Evolutionary conservation across 2,888 invertebrate genomes (phyloP).

Genomic region (Sisyra nigra): DNA sequence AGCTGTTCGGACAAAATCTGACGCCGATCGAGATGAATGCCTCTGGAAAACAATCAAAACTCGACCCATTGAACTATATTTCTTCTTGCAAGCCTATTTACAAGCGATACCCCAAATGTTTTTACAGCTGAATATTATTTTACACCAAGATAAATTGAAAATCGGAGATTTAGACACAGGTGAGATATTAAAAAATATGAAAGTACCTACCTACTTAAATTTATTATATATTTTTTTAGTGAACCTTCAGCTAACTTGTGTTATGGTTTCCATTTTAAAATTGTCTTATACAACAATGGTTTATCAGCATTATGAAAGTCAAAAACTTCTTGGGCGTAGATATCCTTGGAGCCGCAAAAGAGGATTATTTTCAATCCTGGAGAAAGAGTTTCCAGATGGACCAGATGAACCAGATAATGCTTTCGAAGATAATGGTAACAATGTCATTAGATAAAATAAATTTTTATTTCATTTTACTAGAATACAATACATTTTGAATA

Average conservation of each 20-base stretch:
- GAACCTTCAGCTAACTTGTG: conserved; percentile 45
- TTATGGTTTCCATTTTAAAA: conserved; percentile 47
- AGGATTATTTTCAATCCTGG: conserved; percentile 11
- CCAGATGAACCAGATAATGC: neutral
- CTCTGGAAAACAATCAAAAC: conserved; percentile 40
- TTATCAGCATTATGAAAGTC: conserved; percentile 64
- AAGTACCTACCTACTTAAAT: neutral
- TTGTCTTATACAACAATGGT: conserved; percentile 53
- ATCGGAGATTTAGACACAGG: neutral
- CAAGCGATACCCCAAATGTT: conserved; percentile 61
- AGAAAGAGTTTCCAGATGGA: conserved; percentile 8
- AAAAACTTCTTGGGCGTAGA: conserved; percentile 51
- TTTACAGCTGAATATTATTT: conserved; percentile 46
- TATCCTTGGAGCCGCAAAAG: conserved; percentile 51
- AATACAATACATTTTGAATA: neutral
- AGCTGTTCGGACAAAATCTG: conserved; percentile 42
- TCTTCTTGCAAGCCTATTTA: conserved; percentile 61
- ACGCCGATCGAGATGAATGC: conserved; percentile 41
- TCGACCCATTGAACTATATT: conserved; percentile 56
- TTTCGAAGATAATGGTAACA: no score
- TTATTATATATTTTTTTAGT: conserved; percentile 30
- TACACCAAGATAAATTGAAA: conserved; percentile 17
- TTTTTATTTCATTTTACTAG: neutral
- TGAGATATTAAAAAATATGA: neutral
- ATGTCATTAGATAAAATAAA: neutral